Percentiles rank a stretch among this genome's conserved stretches.
These are phyloP conservation scores for Mustela lutreola DNA, from an alignment of 2,113 vertebrate genomes.

Conservation along the genomic window DNA sequence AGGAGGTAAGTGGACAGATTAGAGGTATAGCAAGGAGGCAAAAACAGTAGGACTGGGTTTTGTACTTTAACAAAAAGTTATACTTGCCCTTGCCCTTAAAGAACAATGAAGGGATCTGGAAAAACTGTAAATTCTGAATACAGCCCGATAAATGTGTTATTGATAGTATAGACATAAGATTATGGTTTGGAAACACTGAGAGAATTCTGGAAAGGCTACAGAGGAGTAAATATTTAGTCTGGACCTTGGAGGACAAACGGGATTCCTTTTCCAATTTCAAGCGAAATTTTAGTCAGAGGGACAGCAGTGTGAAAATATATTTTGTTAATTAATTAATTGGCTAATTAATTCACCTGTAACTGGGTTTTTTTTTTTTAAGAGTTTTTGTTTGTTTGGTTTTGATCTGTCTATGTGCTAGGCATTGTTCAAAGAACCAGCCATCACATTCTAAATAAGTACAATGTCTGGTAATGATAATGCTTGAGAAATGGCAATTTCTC, in stretches of 20 bases:
- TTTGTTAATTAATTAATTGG: not conserved
- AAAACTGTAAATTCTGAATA: slow-evolving; percentile 20
- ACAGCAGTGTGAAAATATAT: not conserved
- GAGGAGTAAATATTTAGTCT: not conserved
- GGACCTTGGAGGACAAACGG: not conserved
- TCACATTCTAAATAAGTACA: not conserved
- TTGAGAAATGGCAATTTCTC: not conserved
- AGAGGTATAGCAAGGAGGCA: not conserved
- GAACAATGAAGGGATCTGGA: not conserved
- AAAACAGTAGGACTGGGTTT: not conserved
- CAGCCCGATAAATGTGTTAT: not conserved
- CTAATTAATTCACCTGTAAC: not conserved
- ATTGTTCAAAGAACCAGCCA: not conserved
- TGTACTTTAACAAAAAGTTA: not conserved
- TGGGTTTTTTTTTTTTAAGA: no score
- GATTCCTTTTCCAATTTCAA: not conserved
- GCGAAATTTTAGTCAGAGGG: not conserved
- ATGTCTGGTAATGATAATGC: not conserved
- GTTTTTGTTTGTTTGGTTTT: not conserved
- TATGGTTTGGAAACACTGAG: not conserved
- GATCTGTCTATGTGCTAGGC: not conserved
- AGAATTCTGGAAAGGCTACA: not conserved
- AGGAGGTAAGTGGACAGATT: not conserved
- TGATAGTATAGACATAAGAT: not conserved
- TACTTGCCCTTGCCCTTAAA: not conserved